Percentiles rank a stretch among this genome's conserved stretches.
Conservation (phyloP, 2,113 vertebrate genomes). For the Takifugu bimaculatus region DNA sequence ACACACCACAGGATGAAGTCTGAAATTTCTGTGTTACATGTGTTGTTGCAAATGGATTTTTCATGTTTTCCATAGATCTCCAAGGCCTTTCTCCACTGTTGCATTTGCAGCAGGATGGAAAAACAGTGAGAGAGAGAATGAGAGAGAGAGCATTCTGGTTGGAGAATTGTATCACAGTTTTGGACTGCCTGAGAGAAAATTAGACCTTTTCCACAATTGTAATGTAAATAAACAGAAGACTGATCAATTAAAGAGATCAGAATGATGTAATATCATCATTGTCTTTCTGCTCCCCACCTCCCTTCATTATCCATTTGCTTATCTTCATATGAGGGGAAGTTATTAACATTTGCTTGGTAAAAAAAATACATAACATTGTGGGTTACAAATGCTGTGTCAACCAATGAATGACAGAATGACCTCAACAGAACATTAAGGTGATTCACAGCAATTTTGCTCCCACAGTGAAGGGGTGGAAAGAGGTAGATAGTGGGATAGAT, state of each 20-base stretch:
- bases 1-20: conserved; percentile 29
- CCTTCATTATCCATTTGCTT: conserved; percentile 1
- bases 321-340: conserved; percentile 12
- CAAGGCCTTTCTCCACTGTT: conserved; percentile 38
- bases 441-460: conserved; percentile 23
- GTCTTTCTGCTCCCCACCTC: conserved; percentile 9
- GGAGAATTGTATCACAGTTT: conserved; percentile 2
- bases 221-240: conserved; percentile 32
- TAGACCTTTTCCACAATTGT: conserved; percentile 3
- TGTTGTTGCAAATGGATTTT: conserved; percentile 53
- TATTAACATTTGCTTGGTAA: conserved; percentile 25
- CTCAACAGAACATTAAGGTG: conserved; percentile 26
- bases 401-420: conserved; percentile 23
- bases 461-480: conserved; percentile 2
- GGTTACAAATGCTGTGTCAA: conserved; percentile 14
- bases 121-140: neutral
- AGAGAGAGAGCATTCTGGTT: conserved; percentile 2
- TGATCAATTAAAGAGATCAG: conserved; percentile 27
- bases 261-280: conserved; percentile 11
- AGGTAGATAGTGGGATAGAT: conserved; percentile 1
- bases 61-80: conserved; percentile 54
- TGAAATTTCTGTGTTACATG: conserved; percentile 37
- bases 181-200: neutral
- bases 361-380: conserved; percentile 12
- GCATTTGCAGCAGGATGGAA: neutral